Evolutionary conservation across 2,113 vertebrate genomes (phyloP), one percentile per base, ranked within the genome.

Genomic region (Perca fluviatilis): DNA sequence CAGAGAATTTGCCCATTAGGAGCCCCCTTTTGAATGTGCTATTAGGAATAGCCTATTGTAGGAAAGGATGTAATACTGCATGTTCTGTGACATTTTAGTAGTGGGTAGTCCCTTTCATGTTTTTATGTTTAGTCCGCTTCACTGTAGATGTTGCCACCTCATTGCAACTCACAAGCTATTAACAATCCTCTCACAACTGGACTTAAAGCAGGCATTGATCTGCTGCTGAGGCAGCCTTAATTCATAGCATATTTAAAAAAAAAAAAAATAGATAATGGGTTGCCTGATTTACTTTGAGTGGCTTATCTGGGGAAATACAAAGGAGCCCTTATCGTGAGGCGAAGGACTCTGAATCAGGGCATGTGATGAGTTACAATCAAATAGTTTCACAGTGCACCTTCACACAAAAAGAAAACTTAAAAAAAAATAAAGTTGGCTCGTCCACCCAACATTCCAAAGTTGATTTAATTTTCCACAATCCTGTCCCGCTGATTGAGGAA

Each of bases 371-470:
- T 93, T 92, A 91, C 93, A 94, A 94, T 93, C 94, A 91, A 89
- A 92, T 54, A 79, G 69, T 89, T 91, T 93, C 85, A 90, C 89
- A 89, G 77, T 88, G 93, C 94, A 93, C 92, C 92, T 93, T 94
- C 79, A 70, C 68, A 36, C 50, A 74, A 75, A 76, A 33, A 54
- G 13, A 12, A 10, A 76, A 50, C 10, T 43, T 43, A 4, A 56
- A 74, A 65, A 80, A 50, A 27, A 80, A 15, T 13, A 77, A 76
- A 73, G 87, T 88, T 89, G 86, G 82, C 85, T 89, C 51, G 68
- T 93, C 90, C 73, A 78, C 86, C 82, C 88, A 62, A 95, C 94
- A 94, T 95, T 95, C 94, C 94, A 95, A 93, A 92, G 89, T 88
- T 77, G 69, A 85, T 84, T 91, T 87, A 13, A 70, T 86, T 87